These are phyloP conservation scores for Acrocyrtus sp. DNA, from an alignment of 2,888 invertebrate species.

Conservation along the genomic window DNA sequence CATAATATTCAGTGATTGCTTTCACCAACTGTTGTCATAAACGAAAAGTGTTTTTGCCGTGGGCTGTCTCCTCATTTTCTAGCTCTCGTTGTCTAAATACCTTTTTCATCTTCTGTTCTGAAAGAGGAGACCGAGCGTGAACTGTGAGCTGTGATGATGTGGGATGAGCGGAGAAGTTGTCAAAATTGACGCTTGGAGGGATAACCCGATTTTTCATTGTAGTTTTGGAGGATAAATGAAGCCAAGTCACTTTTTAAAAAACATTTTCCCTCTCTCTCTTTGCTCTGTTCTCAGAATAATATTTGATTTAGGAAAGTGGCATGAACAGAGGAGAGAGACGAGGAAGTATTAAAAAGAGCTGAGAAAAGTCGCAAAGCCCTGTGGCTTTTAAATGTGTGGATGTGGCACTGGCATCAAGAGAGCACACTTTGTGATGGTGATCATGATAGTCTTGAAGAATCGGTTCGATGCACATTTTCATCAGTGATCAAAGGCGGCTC, in stretches of 20 bases:
- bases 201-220: conserved; percentile 3
- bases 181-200: conserved; percentile 48
- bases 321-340: conserved; percentile 6
- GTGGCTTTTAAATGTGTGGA: background rate
- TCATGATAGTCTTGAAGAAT: conserved; percentile 28
- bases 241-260: conserved; percentile 21
- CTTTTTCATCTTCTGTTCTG: too few relatives aligned
- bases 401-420: too few relatives aligned
- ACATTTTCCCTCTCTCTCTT: conserved; percentile 20
- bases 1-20: too few relatives aligned
- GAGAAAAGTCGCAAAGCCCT: conserved; percentile 20
- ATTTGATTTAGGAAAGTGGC: conserved; percentile 48
- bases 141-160: too few relatives aligned
- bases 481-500: conserved; percentile 63
- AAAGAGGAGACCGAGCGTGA: too few relatives aligned
- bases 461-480: conserved; percentile 63
- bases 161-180: too few relatives aligned
- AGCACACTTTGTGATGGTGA: conserved; percentile 28
- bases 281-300: conserved; percentile 38
- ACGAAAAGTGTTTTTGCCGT: too few relatives aligned
- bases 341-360: background rate
- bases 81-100: too few relatives aligned
- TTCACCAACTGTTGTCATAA: too few relatives aligned
- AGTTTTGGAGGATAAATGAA: background rate
- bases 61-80: too few relatives aligned